Conservation (phyloP, 1,140 invertebrate species). For the Scaptomyza pallida region DNA sequence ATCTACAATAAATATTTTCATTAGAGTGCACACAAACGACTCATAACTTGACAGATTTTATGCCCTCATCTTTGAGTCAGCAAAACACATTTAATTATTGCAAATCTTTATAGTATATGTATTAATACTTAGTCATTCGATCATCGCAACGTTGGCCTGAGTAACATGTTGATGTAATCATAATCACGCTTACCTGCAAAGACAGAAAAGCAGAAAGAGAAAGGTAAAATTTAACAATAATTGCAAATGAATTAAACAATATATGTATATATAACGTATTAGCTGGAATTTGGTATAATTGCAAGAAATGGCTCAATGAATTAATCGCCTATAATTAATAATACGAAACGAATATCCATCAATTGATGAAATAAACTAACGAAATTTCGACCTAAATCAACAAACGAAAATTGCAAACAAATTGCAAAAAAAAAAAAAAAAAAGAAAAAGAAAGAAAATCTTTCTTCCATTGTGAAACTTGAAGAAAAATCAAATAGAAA, state of each 20-base stretch:
- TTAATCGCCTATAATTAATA: slow-evolving; percentile 22
- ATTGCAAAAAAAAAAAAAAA: too few species aligned
- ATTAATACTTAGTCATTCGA: slow-evolving; percentile 55
- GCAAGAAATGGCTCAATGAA: not conserved
- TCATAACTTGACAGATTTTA: not conserved
- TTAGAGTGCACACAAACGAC: too few species aligned
- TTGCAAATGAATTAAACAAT: slow-evolving; percentile 3
- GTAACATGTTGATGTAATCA: slow-evolving; percentile 52
- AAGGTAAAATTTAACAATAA: slow-evolving; percentile 21
- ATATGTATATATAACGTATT: not conserved
- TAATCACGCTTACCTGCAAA: slow-evolving; percentile 66
- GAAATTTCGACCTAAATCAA: slow-evolving; percentile 67
- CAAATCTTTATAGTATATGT: slow-evolving; percentile 11
- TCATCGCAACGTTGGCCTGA: slow-evolving; percentile 42
- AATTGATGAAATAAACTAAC: slow-evolving; percentile 9
- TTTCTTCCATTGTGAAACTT: slow-evolving; percentile 54
- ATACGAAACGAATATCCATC: slow-evolving; percentile 13
- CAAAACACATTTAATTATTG: slow-evolving; percentile 49
- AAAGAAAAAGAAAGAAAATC: too few species aligned
- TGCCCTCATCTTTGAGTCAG: slow-evolving; percentile 54
- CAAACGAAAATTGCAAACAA: slow-evolving; percentile 73
- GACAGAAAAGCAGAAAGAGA: slow-evolving; percentile 18
- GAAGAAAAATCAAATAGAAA: slow-evolving; percentile 23
- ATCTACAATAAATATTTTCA: too few species aligned
- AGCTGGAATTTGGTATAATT: not conserved